A percentile compares a stretch with the other conserved stretches of the same genome.
phyloP scores from a whole-genome alignment of 2,797 vertebrate genomes.

The Coregonus sp. region DNA sequence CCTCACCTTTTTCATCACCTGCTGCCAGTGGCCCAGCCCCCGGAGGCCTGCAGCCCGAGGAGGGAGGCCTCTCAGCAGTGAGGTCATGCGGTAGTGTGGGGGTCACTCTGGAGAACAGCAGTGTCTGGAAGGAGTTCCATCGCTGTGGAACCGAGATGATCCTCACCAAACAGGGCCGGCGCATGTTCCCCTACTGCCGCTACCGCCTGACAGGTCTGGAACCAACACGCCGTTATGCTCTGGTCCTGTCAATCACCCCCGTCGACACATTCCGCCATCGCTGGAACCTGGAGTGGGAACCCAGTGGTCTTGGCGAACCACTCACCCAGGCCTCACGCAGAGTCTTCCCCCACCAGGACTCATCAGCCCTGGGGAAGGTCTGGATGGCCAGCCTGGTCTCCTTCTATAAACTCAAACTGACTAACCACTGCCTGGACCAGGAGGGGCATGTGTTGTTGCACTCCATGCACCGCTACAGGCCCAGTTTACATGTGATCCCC shows the following conservation, averaged over 20 bases:
- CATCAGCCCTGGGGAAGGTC: slow-evolving; percentile 80
- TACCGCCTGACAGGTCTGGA: slow-evolving; percentile 88
- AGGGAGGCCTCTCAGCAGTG: slow-evolving; percentile 45
- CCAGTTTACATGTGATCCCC: slow-evolving; percentile 84
- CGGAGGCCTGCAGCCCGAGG: not conserved
- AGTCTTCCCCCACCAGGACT: slow-evolving; percentile 87
- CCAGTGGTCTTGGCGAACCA: slow-evolving; percentile 77
- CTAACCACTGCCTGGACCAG: slow-evolving; percentile 82
- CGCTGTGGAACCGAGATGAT: slow-evolving; percentile 93
- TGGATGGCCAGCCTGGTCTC: slow-evolving; percentile 90
- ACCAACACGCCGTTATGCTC: slow-evolving; percentile 80
- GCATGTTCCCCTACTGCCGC: slow-evolving; percentile 96
- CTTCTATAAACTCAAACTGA: slow-evolving; percentile 94
- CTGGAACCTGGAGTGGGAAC: slow-evolving; percentile 88
- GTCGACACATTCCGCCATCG: slow-evolving; percentile 84
- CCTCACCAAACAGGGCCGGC: slow-evolving; percentile 89
- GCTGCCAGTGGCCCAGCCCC: slow-evolving; percentile 15
- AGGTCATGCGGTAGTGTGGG: slow-evolving; percentile 78
- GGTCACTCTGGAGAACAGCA: slow-evolving; percentile 89
- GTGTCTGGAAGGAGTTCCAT: slow-evolving; percentile 92
- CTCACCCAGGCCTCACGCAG: slow-evolving; percentile 78
- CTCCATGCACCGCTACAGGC: slow-evolving; percentile 78
- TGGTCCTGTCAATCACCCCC: slow-evolving; percentile 90
- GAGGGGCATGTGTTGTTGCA: slow-evolving; percentile 82
- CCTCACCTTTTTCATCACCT: not conserved